These are phyloP conservation scores for Asbolus verrucosus DNA, from an alignment of 1,140 invertebrate species.

Conservation along the genomic window DNA sequence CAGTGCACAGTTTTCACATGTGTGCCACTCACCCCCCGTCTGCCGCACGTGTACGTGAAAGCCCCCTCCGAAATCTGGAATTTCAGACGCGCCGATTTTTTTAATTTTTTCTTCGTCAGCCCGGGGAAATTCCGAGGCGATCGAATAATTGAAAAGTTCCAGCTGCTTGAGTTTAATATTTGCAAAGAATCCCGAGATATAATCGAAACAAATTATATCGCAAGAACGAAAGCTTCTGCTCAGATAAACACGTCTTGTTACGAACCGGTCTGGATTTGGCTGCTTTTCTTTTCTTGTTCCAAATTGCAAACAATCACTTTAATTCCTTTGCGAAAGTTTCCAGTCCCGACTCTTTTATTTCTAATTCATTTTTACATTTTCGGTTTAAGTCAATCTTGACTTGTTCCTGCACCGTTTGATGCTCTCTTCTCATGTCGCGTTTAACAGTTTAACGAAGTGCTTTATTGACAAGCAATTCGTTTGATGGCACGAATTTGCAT, in stretches of 20 bases:
- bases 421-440: not conserved
- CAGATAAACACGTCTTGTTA: conserved; percentile 36
- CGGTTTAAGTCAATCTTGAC: too few species aligned
- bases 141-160: conserved; percentile 31
- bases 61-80: not conserved
- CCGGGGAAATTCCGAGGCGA: too few species aligned
- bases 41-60: too few species aligned
- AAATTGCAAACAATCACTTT: conserved; percentile 18
- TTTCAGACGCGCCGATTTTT: too few species aligned
- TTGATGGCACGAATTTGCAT: conserved; percentile 26
- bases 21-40: not conserved
- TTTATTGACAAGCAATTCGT: conserved; percentile 31
- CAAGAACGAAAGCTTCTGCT: conserved; percentile 2
- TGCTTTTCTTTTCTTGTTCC: not conserved
- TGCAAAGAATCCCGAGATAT: conserved; percentile 3
- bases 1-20: conserved; percentile 32
- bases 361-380: not conserved
- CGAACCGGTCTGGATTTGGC: not conserved
- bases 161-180: conserved; percentile 7
- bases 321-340: not conserved
- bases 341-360: conserved; percentile 9
- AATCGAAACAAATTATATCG: conserved; percentile 27
- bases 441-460: conserved; percentile 21
- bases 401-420: not conserved
- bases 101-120: too few species aligned